A percentile compares a stretch with the other conserved stretches of the same genome.
These are phyloP conservation scores for Amblyopsis rosae DNA, from an alignment of 2,113 vertebrate genomes.

Conservation along the genomic window DNA sequence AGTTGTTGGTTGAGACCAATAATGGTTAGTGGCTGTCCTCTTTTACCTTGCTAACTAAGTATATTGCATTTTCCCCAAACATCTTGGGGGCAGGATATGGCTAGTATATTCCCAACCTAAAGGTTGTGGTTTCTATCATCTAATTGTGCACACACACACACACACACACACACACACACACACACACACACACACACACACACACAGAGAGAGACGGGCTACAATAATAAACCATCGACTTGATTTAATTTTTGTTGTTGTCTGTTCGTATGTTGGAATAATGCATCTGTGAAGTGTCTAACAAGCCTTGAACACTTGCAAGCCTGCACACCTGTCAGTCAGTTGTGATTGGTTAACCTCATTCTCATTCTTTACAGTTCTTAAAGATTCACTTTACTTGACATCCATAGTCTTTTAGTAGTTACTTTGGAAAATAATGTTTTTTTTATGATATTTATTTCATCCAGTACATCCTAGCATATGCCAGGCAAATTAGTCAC, in stretches of 20 bases:
- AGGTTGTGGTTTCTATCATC: no score
- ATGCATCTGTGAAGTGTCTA: neutral
- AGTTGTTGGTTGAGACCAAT: neutral
- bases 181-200: no score
- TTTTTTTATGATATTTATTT: no score
- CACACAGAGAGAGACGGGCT: no score
- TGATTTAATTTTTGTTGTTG: no score
- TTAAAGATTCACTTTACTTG: conserved; percentile 1
- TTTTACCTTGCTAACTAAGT: neutral
- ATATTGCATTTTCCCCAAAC: neutral
- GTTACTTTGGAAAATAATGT: no score
- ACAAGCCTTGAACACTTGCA: neutral
- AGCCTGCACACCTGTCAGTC: conserved; percentile 5
- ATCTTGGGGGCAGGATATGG: neutral
- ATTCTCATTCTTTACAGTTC: neutral
- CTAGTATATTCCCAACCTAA: no score
- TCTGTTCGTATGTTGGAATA: neutral
- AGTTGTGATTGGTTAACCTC: neutral
- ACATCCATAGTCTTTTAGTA: conserved; percentile 33
- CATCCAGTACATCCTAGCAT: no score
- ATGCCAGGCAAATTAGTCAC: no score
- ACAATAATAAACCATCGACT: no score
- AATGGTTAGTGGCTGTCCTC: neutral
- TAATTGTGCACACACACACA: no score
- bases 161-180: no score